Conservation (phyloP, 2,113 vertebrate genomes). For the Chaetodon auriga region DNA sequence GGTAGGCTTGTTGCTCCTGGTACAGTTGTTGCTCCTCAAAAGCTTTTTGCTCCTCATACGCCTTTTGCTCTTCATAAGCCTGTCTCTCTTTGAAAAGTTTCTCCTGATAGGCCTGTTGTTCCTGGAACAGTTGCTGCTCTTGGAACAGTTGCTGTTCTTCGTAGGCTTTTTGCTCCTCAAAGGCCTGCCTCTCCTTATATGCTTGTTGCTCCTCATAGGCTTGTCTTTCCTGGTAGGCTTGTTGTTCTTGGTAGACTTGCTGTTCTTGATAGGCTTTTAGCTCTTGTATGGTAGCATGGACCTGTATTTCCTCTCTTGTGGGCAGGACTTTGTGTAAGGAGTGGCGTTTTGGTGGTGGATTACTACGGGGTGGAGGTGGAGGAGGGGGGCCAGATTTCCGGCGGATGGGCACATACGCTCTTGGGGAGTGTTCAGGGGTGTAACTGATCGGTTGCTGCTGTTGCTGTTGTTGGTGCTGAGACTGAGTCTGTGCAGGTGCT, state of each 20-base stretch:
- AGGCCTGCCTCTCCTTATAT: constrained; percentile 65
- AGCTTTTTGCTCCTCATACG: constrained; percentile 67
- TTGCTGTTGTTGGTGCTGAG: constrained; percentile 49
- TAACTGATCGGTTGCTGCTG: constrained; percentile 62
- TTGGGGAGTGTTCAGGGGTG: constrained; percentile 79
- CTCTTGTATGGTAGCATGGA: constrained; percentile 77
- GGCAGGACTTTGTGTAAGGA: constrained; percentile 85
- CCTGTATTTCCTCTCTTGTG: constrained; percentile 79
- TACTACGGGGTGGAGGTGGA: constrained; percentile 84
- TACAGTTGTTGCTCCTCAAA: constrained; percentile 71
- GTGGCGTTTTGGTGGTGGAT: constrained; percentile 81
- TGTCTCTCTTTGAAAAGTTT: constrained; percentile 73
- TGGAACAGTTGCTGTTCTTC: constrained; percentile 72
- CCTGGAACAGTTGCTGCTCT: constrained; percentile 65
- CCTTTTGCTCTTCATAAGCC: constrained; percentile 73
- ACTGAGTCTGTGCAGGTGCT: constrained; percentile 46
- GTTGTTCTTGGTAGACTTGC: constrained; percentile 71
- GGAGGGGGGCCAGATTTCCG: constrained; percentile 86
- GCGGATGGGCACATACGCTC: constrained; percentile 79
- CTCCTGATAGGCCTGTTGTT: constrained; percentile 75
- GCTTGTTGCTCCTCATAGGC: constrained; percentile 52
- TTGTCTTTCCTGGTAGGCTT: constrained; percentile 50
- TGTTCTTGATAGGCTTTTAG: constrained; percentile 75
- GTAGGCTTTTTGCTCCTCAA: constrained; percentile 74
- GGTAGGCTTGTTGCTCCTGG: constrained; percentile 68